These are phyloP conservation scores for Todiramphus saurophagus DNA, from an alignment of 2,113 vertebrate genomes.

Conservation along the genomic window DNA sequence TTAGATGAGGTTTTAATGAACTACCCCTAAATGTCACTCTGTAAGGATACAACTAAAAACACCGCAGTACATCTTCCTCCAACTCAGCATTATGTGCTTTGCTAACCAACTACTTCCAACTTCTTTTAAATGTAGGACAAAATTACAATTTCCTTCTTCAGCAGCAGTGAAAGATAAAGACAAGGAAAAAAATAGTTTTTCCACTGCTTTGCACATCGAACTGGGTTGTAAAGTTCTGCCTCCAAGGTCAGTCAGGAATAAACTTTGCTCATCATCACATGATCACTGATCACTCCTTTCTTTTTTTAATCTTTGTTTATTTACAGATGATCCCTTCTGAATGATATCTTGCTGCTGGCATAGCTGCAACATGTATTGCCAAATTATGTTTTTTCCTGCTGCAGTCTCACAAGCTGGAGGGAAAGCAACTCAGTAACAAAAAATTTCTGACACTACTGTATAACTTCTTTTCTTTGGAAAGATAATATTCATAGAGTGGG, in stretches of 20 bases:
- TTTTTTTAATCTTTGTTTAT: background rate
- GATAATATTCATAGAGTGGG: background rate
- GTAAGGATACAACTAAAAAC: background rate
- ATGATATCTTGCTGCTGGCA: background rate
- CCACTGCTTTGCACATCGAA: background rate
- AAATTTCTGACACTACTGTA: background rate
- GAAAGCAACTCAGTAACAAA: background rate
- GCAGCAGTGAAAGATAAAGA: background rate
- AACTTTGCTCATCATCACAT: background rate
- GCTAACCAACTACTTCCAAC: background rate
- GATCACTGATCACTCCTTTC: background rate
- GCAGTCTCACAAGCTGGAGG: background rate
- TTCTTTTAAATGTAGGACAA: background rate
- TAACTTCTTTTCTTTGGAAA: background rate
- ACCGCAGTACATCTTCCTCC: background rate
- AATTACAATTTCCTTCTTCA: background rate
- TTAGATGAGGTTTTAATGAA: background rate
- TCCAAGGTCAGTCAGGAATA: background rate
- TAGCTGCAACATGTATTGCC: background rate
- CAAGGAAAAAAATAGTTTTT: background rate
- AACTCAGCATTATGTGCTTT: background rate
- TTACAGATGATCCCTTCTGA: background rate
- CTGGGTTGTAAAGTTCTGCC: background rate
- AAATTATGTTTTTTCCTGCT: background rate
- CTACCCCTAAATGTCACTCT: slow-evolving; percentile 41